phyloP scores from a whole-genome alignment of 2,888 invertebrate genomes.

The Plebejus argus region DNA sequence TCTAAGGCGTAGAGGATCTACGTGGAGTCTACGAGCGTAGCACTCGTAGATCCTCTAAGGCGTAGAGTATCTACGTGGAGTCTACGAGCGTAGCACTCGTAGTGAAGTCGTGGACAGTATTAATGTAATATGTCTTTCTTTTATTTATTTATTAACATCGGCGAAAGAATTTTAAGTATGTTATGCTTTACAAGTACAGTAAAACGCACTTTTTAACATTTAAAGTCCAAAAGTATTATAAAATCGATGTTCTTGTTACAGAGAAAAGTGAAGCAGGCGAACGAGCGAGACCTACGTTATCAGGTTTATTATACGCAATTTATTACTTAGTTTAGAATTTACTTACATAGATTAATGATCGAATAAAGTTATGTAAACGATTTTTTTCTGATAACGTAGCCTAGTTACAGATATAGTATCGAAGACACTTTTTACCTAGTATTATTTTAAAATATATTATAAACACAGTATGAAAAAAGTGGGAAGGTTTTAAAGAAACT shows the following conservation, averaged over 20 bases:
- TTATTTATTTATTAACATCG: not conserved
- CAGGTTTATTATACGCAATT: constrained; percentile 81
- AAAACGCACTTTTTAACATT: not conserved
- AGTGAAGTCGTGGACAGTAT: too few relatives aligned
- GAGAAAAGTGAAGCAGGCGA: constrained; percentile 97
- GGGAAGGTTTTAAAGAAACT: too few relatives aligned
- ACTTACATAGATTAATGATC: not conserved
- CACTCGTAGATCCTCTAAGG: not conserved
- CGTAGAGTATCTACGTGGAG: not conserved
- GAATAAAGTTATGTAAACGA: not conserved
- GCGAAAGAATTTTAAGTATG: too few relatives aligned
- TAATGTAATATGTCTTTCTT: not conserved
- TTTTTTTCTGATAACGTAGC: too few relatives aligned
- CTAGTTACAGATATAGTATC: too few relatives aligned
- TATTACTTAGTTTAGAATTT: not conserved
- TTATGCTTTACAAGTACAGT: not conserved
- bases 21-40: too few relatives aligned
- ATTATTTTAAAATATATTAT: too few relatives aligned
- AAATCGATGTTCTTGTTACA: constrained; percentile 65
- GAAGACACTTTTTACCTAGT: too few relatives aligned
- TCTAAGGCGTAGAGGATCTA: too few relatives aligned
- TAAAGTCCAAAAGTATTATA: not conserved
- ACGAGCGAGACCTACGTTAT: constrained; percentile 95
- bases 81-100: too few relatives aligned
- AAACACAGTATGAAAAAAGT: too few relatives aligned